Conservation (phyloP, 2,888 invertebrate species). For the Periphyllus acericola region DNA sequence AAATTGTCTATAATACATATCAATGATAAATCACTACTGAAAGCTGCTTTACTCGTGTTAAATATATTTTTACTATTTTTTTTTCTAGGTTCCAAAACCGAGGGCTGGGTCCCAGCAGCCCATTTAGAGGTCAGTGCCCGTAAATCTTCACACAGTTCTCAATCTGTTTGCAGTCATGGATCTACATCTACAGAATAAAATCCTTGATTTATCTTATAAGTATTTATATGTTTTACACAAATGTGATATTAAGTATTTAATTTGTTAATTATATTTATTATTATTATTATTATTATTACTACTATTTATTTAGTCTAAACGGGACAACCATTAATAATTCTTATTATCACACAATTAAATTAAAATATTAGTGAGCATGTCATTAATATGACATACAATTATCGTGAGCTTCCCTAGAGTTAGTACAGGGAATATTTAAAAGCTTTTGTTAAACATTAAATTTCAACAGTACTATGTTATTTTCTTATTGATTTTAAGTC, state of each 20-base stretch:
- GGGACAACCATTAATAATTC: background rate
- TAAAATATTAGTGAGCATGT: conserved; percentile 27
- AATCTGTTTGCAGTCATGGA: conserved; percentile 68
- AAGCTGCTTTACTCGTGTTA: background rate
- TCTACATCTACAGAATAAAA: conserved; percentile 63
- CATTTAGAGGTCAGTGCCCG: conserved; percentile 79
- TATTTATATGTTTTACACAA: conserved; percentile 44
- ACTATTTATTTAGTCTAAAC: conserved; percentile 21
- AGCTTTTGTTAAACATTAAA: background rate
- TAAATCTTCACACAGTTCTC: conserved; percentile 79
- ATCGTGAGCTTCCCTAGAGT: conserved; percentile 45
- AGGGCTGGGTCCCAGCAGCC: conserved; percentile 95
- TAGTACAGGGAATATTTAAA: conserved; percentile 30
- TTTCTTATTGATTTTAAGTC: background rate
- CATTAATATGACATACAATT: conserved; percentile 17
- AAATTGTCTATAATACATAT: background rate
- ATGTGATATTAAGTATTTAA: conserved; percentile 62
- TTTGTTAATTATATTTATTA: conserved; percentile 50
- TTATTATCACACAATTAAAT: conserved; percentile 27
- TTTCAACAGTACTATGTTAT: background rate
- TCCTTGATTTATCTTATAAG: conserved; percentile 7
- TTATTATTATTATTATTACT: conserved; percentile 27
- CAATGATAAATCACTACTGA: no score
- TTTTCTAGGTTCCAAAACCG: conserved; percentile 74
- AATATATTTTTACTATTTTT: conserved; percentile 63